phyloP scores from a whole-genome alignment of 2,888 invertebrate species.

The Blastobasis adustella region DNA sequence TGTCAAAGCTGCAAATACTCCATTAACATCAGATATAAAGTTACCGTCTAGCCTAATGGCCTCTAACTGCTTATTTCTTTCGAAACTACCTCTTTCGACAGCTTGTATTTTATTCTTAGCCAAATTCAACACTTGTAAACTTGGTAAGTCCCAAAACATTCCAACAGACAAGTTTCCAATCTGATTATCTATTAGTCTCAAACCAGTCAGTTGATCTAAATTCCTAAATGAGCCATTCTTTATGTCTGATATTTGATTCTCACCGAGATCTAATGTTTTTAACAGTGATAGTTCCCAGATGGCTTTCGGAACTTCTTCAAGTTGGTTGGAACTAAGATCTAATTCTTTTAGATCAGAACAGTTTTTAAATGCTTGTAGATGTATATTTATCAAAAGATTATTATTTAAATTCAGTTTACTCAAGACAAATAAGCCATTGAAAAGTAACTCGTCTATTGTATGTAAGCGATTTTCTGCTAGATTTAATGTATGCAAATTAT shows the following conservation, averaged over 20 bases:
- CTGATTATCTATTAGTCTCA: slow-evolving; percentile 92
- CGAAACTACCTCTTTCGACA: slow-evolving; percentile 88
- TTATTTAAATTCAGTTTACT: slow-evolving; percentile 90
- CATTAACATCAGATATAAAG: slow-evolving; percentile 90
- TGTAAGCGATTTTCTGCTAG: slow-evolving; percentile 91
- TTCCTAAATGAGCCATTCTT: slow-evolving; percentile 90
- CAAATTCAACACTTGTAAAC: slow-evolving; percentile 88
- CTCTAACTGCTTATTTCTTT: slow-evolving; percentile 86
- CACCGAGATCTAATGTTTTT: slow-evolving; percentile 92
- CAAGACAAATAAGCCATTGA: slow-evolving; percentile 88
- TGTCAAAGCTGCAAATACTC: slow-evolving; percentile 87
- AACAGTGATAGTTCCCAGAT: slow-evolving; percentile 86
- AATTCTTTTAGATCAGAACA: slow-evolving; percentile 91
- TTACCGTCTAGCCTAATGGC: slow-evolving; percentile 92
- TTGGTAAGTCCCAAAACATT: slow-evolving; percentile 90
- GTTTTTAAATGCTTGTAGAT: slow-evolving; percentile 88
- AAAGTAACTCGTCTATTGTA: slow-evolving; percentile 85
- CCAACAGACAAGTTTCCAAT: slow-evolving; percentile 88
- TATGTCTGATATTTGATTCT: slow-evolving; percentile 90
- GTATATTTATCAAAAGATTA: slow-evolving; percentile 85
- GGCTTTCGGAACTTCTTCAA: slow-evolving; percentile 86
- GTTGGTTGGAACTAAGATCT: slow-evolving; percentile 90
- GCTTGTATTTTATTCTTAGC: slow-evolving; percentile 91
- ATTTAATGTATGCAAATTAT: slow-evolving; percentile 92
- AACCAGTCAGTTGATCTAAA: slow-evolving; percentile 88